Percentiles rank a stretch among this genome's conserved stretches.
Conservation (phyloP, 2,113 vertebrate species). For the Oryzias curvinotus region DNA sequence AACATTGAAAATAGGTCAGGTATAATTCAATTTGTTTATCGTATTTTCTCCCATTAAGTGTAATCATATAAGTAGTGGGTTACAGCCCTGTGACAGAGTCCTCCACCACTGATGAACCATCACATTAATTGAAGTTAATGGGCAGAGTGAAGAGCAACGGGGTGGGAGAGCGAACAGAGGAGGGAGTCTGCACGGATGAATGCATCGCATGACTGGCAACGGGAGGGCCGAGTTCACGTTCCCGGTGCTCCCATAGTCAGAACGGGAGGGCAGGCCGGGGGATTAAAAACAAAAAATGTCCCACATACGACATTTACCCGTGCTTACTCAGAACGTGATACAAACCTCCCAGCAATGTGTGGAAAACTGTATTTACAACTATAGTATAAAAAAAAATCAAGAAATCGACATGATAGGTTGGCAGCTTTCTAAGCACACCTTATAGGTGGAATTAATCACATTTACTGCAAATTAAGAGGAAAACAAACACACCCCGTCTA, state of each 20-base stretch:
- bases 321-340: constrained; percentile 34
- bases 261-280: constrained; percentile 25
- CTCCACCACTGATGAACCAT: constrained; percentile 69
- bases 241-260: constrained; percentile 26
- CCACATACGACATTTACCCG: constrained; percentile 48
- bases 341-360: not conserved
- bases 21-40: constrained; percentile 78
- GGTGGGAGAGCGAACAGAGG: constrained; percentile 34
- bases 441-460: no score
- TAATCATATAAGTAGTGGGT: constrained; percentile 71
- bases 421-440: no score
- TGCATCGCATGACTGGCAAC: constrained; percentile 46
- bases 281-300: constrained; percentile 45
- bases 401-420: no score
- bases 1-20: constrained; percentile 76
- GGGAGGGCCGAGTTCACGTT: constrained; percentile 38
- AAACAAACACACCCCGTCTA: no score
- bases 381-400: no score
- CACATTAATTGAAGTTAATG: constrained; percentile 81
- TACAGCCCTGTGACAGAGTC: constrained; percentile 66
- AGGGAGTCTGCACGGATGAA: constrained; percentile 57
- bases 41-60: constrained; percentile 73
- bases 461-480: no score
- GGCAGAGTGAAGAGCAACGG: constrained; percentile 57
- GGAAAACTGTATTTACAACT: not conserved